Evolutionary conservation across 2,113 vertebrate species (phyloP).

Genomic region (Columba livia): DNA sequence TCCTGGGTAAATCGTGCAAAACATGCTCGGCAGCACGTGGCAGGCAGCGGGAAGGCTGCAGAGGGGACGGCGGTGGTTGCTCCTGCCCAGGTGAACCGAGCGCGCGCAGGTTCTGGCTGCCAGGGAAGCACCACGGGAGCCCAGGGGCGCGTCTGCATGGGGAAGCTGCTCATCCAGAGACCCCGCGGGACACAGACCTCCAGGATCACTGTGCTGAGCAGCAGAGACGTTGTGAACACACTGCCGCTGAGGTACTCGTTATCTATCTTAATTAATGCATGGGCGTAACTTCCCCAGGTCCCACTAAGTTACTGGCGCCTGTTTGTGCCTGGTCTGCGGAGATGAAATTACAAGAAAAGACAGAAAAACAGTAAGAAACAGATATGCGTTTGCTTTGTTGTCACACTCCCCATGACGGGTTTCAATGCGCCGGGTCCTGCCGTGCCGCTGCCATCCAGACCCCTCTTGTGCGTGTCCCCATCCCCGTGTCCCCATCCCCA

Average conservation of each 20-base stretch:
- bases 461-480: not conserved
- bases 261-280: accelerated
- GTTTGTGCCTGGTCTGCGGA: not conserved
- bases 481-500: not conserved
- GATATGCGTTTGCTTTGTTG: not conserved
- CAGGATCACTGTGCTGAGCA: accelerated
- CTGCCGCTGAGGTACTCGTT: accelerated
- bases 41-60: not conserved
- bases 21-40: not conserved
- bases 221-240: accelerated
- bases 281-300: not conserved
- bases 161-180: no score
- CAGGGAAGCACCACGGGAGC: not conserved
- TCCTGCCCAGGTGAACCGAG: accelerated
- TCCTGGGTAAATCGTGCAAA: not conserved
- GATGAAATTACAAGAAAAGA: not conserved
- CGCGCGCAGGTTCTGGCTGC: not conserved
- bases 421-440: accelerated
- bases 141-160: not conserved
- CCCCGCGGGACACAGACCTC: not conserved
- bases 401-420: accelerated
- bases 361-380: accelerated
- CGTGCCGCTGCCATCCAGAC: not conserved
- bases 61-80: no score
- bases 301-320: accelerated